Evolutionary conservation across 2,888 invertebrate genomes (phyloP), one percentile per base, ranked within the genome.

Genomic region (Sylvicola cinctus): DNA sequence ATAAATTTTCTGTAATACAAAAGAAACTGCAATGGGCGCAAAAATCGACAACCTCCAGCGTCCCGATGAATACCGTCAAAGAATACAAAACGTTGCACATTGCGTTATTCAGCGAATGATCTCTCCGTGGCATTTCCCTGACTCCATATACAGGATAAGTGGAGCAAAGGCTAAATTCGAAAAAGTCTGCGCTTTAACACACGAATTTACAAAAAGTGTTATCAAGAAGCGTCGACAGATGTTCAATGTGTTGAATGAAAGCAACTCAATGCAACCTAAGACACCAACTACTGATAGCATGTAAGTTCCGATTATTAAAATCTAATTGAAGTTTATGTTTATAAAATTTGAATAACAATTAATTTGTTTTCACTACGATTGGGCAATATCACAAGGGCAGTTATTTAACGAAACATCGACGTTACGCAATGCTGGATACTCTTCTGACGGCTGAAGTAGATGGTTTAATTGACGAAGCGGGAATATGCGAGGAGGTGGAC

Each of bases 1-100:
- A 31, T 15, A n/a, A 4, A 12, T 15, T 14, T 31, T 31, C 33
- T 14, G 12, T 27, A 10, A 16, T 32, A 36, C 33, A 32, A 7
- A n/a, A 55, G 54, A 68, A 60, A 66, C 70, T 16, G 76, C 80
- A 2, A 74, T 81, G 71, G 81, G 80, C 3, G 64, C 67, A 1
- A 61, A 63, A 37, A 54, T 76, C 7, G 55, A 61, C 35, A 54
- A 58, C 29, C 59, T 64, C 31, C 47, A 46, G 2, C 49, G 48
- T 14, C 62, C 65, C n/a, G 56, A 55, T 27, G 53, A 56, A 20
- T 77, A 76, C 47, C 66, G 72, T 35, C 45, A 60, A 11, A 63
- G 69, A 27, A 63, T 76, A 33, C 58, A 64, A 37, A 48, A 51
- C 3, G 44, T 69, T 3, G 63, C 61, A 37, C 38, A 45, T 8